phyloP scores from a whole-genome alignment of 1,140 invertebrate genomes.

The Drosophila tsacasi region DNA sequence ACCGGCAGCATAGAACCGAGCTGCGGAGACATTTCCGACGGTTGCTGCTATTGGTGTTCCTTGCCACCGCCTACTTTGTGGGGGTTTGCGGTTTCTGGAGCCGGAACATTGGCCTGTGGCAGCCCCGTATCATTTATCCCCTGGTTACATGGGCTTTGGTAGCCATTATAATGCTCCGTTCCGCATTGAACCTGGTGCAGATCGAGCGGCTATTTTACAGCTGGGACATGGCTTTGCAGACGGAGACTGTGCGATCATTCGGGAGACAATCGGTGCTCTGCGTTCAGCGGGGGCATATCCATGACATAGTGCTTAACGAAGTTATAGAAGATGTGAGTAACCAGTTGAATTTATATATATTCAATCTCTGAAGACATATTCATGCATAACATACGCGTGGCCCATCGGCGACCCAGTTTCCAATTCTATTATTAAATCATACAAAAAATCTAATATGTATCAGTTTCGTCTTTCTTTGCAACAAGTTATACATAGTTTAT shows the following conservation, averaged over 20 bases:
- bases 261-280: slow-evolving; percentile 76
- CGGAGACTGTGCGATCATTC: slow-evolving; percentile 83
- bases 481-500: neutral
- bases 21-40: slow-evolving; percentile 46
- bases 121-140: slow-evolving; percentile 54
- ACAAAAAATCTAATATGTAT: too few relatives aligned
- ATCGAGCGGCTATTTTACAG: slow-evolving; percentile 86
- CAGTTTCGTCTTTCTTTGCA: neutral
- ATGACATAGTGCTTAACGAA: slow-evolving; percentile 88
- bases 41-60: slow-evolving; percentile 30
- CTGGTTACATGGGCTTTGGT: slow-evolving; percentile 8
- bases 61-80: slow-evolving; percentile 40
- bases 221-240: slow-evolving; percentile 86
- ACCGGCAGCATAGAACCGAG: slow-evolving; percentile 48
- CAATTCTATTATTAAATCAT: neutral
- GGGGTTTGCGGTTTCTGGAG: slow-evolving; percentile 11
- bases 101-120: slow-evolving; percentile 2
- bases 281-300: slow-evolving; percentile 86
- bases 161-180: slow-evolving; percentile 33
- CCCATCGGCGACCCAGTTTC: neutral
- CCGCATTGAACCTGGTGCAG: slow-evolving; percentile 42
- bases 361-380: neutral
- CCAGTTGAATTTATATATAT: too few relatives aligned
- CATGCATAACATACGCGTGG: neutral
- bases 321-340: slow-evolving; percentile 86